Base-by-base conservation (phyloP, 2,113 vertebrate genomes). In the Forbesichthys papilliferus region DNA sequence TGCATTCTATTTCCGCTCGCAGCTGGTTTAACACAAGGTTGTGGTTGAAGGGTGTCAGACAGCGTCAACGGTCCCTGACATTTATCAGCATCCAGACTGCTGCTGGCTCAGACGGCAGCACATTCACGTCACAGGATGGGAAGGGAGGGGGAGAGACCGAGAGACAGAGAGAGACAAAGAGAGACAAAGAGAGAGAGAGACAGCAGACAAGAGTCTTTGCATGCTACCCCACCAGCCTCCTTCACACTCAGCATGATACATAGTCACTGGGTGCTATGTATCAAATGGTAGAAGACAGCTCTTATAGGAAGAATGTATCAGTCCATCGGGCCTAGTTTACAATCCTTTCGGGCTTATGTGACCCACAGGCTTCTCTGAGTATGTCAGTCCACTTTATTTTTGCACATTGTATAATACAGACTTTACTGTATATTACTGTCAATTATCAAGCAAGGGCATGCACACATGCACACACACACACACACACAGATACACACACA, bases 101-200 rank as follows among this genome's bases (percentile, higher is more conserved):
- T 73, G 73, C 83, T 82, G 73, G 66, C 74, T 78, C 53, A 77
- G 87, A 84, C 87, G 77, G 82, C 70, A 66, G 74, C 70, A 66
- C 71, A 66, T 70, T 61, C 73, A 68, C 59, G 2, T 33, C 52
- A 27, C 36, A 34, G 36, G 36, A 42, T 42, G 36, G 27, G 36
- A 11, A 46, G 14, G 12, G 34, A 33, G 51, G 20, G 33, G 11
- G 11, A 12, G 64, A 16, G 64, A 8, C 48, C 5, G 48, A 16
- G 63, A 69, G 67, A 68, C 66, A 72, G 14, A n/a, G 60, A 62
- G 51, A 68, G 75, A 64, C 3, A 71, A n/a, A 51, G 69, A 64
- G 69, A 8, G 47, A 13, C 3, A 71, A n/a, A 51, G 69, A 64
- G 69, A 8, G 47, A 13, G 47, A 18, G 52, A 60, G 61, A 56